Percentiles rank a stretch among this genome's conserved stretches.
phyloP scores from a whole-genome alignment of 1,140 invertebrate species.

The Lordiphosa mommai region DNA sequence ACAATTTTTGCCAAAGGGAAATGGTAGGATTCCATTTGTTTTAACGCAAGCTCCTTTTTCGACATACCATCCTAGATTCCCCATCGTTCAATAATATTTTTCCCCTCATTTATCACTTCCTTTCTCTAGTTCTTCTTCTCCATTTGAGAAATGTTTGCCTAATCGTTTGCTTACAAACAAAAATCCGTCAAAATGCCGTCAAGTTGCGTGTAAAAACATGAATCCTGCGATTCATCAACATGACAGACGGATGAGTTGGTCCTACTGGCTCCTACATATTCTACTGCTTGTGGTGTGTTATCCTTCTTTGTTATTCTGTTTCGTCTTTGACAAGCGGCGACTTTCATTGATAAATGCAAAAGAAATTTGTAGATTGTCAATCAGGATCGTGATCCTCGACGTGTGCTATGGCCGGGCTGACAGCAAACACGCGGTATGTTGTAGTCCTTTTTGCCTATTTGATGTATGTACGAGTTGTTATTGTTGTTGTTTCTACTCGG shows the following conservation, averaged over 20 bases:
- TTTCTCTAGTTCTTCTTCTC: neutral
- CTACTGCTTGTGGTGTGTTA: constrained; percentile 1
- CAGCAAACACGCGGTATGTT: constrained; percentile 58
- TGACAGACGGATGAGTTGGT: constrained; percentile 16
- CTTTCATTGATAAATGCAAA: constrained; percentile 68
- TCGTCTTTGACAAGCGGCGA: constrained; percentile 7
- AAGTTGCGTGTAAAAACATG: constrained; percentile 69
- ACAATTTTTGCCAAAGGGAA: no score
- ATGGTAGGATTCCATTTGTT: no score
- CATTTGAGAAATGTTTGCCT: constrained; percentile 32
- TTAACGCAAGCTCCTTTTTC: no score
- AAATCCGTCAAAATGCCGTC: constrained; percentile 32
- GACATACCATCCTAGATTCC: no score
- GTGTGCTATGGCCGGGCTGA: constrained; percentile 15
- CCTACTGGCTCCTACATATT: neutral
- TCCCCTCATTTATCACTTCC: constrained; percentile 3
- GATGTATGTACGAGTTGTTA: constrained; percentile 17
- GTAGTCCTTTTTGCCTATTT: constrained; percentile 29
- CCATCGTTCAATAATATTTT: neutral
- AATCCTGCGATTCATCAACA: constrained; percentile 59
- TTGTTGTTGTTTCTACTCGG: constrained; percentile 40
- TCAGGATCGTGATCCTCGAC: constrained; percentile 39
- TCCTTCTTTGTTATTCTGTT: neutral
- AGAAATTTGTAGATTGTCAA: constrained; percentile 75
- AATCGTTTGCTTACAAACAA: constrained; percentile 17